Base-by-base conservation (phyloP, 2,888 invertebrate genomes). In the Teleiodes luculella region DNA sequence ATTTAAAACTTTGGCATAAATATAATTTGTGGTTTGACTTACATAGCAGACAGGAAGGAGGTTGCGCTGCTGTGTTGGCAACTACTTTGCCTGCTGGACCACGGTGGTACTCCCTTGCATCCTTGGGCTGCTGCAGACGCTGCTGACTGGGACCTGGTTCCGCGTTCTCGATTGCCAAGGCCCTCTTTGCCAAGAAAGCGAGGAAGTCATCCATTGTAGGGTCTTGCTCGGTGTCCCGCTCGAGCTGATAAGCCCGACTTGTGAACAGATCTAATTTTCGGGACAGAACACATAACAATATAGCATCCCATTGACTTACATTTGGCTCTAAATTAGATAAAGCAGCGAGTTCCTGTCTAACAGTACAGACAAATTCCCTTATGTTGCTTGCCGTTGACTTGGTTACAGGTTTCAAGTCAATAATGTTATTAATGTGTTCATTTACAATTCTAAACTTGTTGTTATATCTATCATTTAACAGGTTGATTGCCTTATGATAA, bases 11-110 rank as follows among this genome's bases (percentile, higher is more conserved):
- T 14, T 35, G 3, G 36, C 61, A 61, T 30, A 11, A 28, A 53
- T 51, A 58, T 48, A 61, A 36, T 53, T 59, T 61, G 36, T 59
- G 59, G 5, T 11, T 4, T 10, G 45, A 6, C 58, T 59, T 55
- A 59, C 59, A 61, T 37, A 24, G 45, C 46, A 33, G 16, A 50
- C 52, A 55, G 1, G 7, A 3, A 13, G 31, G 11, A 20, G 30
- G 46, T 13, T 2, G 46, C 31, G 30, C 2, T 16, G 7, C 4
- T 28, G 4, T 30, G 13, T n/a, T n/a, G n/a, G n/a, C n/a, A n/a
- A n/a, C n/a, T n/a, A n/a, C n/a, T n/a, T n/a, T n/a, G n/a, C n/a
- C n/a, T n/a, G n/a, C n/a, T n/a, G n/a, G n/a, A n/a, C n/a, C n/a
- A n/a, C n/a, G n/a, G n/a, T n/a, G n/a, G n/a, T n/a, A n/a, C n/a